Evolutionary conservation across 2,113 vertebrate species (phyloP).

Genomic region (Gyps fulvus): DNA sequence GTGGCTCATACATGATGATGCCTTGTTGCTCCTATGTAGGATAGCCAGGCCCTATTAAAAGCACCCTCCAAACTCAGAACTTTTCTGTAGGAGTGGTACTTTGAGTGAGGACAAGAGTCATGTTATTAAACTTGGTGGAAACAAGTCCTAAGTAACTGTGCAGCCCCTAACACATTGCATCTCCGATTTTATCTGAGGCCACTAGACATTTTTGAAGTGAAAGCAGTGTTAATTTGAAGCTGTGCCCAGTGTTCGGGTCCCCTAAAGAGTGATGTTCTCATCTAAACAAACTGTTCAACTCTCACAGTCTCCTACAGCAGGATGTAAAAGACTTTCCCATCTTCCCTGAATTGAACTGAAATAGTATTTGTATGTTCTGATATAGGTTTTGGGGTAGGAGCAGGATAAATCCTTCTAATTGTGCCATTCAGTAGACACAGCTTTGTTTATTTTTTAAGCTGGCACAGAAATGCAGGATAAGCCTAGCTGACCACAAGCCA

Average conservation of each 20-base stretch:
- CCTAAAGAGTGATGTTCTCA: background rate
- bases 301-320: background rate
- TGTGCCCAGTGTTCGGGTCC: background rate
- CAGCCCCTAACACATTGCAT: background rate
- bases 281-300: background rate
- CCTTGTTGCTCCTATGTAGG: fast-evolving
- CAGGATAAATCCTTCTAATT: background rate
- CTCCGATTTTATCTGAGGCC: background rate
- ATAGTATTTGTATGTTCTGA: background rate
- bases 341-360: background rate
- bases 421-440: background rate
- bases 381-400: background rate
- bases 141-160: background rate
- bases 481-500: slow-evolving; percentile 25
- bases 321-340: background rate
- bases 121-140: background rate
- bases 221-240: background rate
- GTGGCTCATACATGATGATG: background rate
- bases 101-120: background rate
- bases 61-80: background rate
- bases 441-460: slow-evolving; percentile 43
- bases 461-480: background rate
- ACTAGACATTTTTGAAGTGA: background rate
- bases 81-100: background rate
- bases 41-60: background rate